A percentile compares a stretch with the other conserved stretches of the same genome.
phyloP scores from a whole-genome alignment of 2,888 invertebrate genomes.

The Cheilosia impressa region DNA sequence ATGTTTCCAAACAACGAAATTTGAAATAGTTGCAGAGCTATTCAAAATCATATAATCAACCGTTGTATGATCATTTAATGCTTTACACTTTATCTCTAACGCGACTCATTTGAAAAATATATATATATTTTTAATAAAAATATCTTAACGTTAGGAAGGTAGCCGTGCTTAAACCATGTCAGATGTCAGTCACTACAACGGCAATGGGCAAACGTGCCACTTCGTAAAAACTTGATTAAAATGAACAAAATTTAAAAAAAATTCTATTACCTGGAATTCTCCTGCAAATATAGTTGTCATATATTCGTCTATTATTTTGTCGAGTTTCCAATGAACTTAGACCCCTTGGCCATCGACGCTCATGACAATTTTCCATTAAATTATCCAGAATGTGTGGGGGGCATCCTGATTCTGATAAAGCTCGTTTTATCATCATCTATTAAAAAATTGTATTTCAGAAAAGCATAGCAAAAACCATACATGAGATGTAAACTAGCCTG shows the following conservation, averaged over 20 bases:
- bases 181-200: no score
- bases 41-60: no score
- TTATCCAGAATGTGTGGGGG: constrained; percentile 96
- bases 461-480: neutral
- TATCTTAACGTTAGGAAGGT: no score
- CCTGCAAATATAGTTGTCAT: constrained; percentile 97
- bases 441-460: neutral
- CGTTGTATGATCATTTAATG: no score
- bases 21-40: no score
- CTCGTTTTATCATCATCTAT: constrained; percentile 96
- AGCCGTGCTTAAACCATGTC: no score
- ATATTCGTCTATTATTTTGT: constrained; percentile 95
- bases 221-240: no score
- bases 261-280: constrained; percentile 90
- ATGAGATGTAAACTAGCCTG: constrained; percentile 86
- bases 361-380: constrained; percentile 98
- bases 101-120: no score
- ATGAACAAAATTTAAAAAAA: neutral
- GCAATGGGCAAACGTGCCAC: no score
- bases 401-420: constrained; percentile 96
- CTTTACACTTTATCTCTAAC: no score
- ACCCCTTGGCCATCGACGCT: constrained; percentile 97
- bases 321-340: constrained; percentile 96
- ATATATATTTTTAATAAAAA: no score
- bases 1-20: no score